These are phyloP conservation scores for Petrophora chlorosata DNA, from an alignment of 2,888 invertebrate species.

Conservation along the genomic window DNA sequence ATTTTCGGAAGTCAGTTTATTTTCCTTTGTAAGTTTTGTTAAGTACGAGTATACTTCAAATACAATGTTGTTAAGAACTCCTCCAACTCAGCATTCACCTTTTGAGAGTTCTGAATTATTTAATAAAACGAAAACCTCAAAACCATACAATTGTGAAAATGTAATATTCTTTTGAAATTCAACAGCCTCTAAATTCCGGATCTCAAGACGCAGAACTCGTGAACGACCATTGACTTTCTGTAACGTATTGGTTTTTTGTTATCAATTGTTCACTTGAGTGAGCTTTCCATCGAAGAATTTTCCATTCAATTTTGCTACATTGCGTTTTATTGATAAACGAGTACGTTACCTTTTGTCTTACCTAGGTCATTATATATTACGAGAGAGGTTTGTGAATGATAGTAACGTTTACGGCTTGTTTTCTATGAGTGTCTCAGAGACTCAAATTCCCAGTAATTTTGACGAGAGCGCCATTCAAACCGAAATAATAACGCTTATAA, in stretches of 20 bases:
- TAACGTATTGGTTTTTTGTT: slow-evolving; percentile 19
- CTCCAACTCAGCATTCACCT: too few species aligned
- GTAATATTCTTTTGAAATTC: background rate
- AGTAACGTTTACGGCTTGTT: too few species aligned
- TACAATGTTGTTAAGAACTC: too few species aligned
- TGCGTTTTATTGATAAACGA: too few species aligned
- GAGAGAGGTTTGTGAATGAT: background rate
- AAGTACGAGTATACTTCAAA: too few species aligned
- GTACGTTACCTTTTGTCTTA: background rate
- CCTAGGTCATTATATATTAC: background rate
- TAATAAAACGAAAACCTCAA: background rate
- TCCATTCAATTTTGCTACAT: slow-evolving; percentile 5
- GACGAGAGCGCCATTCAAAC: too few species aligned
- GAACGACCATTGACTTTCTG: slow-evolving; percentile 11
- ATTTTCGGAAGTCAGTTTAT: too few species aligned
- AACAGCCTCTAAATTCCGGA: background rate
- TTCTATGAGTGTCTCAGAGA: too few species aligned
- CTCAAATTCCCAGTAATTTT: too few species aligned
- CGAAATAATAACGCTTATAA: too few species aligned
- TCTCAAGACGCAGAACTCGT: background rate
- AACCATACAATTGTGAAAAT: background rate
- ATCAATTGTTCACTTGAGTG: slow-evolving; percentile 16
- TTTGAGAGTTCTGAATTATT: too few species aligned
- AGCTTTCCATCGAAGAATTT: slow-evolving; percentile 14
- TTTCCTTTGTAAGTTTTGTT: too few species aligned